phyloP scores from a whole-genome alignment of 1,140 invertebrate genomes.

The Helicorthomorpha holstii region DNA sequence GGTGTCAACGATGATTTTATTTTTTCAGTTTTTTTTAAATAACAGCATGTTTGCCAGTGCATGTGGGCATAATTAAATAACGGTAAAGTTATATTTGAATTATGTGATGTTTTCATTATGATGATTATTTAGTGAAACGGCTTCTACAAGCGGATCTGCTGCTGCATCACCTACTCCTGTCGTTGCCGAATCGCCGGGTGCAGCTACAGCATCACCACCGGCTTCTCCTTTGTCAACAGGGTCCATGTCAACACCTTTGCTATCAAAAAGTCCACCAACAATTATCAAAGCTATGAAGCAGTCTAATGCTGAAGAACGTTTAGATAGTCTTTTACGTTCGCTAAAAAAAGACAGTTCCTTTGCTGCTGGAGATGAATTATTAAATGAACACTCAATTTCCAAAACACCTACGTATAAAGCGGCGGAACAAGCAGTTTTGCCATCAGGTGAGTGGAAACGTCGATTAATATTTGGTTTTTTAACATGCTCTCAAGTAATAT shows the following conservation, averaged over 20 bases:
- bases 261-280: neutral
- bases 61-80: too few relatives aligned
- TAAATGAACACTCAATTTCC: neutral
- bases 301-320: conserved; percentile 30
- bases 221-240: neutral
- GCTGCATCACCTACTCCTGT: too few relatives aligned
- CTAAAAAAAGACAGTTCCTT: conserved; percentile 32
- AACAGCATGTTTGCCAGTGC: too few relatives aligned
- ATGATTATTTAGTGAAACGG: too few relatives aligned
- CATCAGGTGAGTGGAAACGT: neutral
- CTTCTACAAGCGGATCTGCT: too few relatives aligned
- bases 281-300: neutral
- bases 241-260: neutral
- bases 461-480: too few relatives aligned
- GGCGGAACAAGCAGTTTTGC: neutral
- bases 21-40: too few relatives aligned
- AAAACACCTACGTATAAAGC: neutral
- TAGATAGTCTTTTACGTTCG: conserved; percentile 43
- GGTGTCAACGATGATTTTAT: too few relatives aligned
- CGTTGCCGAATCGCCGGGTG: too few relatives aligned
- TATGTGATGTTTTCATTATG: too few relatives aligned
- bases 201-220: conserved; percentile 1
- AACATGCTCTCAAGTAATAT: too few relatives aligned
- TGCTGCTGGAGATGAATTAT: neutral
- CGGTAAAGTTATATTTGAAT: too few relatives aligned